Percentiles rank a stretch among this genome's conserved stretches.
phyloP scores from a whole-genome alignment of 2,888 invertebrate species.

The Dryocosmus kuriphilus region DNA sequence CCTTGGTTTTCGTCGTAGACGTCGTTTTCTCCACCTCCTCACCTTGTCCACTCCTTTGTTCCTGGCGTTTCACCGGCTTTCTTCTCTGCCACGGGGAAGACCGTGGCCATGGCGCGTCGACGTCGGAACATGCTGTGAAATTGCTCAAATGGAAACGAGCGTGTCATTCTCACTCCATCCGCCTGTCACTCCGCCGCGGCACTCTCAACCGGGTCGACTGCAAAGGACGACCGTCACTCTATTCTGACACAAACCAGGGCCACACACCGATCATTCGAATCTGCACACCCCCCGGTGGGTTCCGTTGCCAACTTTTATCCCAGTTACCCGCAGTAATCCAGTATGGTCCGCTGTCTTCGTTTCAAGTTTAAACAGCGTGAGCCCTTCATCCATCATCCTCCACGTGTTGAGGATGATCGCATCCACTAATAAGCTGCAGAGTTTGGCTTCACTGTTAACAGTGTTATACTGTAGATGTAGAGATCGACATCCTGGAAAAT shows the following conservation, averaged over 20 bases:
- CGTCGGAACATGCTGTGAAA: conserved; percentile 63
- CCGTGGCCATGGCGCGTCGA: conserved; percentile 59
- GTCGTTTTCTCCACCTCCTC: conserved; percentile 36
- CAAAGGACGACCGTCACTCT: conserved; percentile 41
- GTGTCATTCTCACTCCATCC: conserved; percentile 66
- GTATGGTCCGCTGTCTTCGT: conserved; percentile 6
- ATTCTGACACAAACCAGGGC: conserved; percentile 38
- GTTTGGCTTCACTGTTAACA: not conserved
- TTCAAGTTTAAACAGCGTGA: conserved; percentile 12
- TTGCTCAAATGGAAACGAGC: conserved; percentile 69
- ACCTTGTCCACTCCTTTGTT: conserved; percentile 66
- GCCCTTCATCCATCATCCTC: not conserved
- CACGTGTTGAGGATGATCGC: conserved; percentile 12
- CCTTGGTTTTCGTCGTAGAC: conserved; percentile 46
- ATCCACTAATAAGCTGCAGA: not conserved
- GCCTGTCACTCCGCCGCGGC: conserved; percentile 60
- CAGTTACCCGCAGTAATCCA: not conserved
- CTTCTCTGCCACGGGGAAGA: conserved; percentile 66
- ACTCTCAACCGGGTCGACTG: conserved; percentile 41
- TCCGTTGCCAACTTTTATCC: conserved; percentile 21
- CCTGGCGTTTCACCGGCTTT: conserved; percentile 68
- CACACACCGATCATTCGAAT: conserved; percentile 15
- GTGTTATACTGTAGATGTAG: not conserved
- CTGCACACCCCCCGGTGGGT: not conserved
- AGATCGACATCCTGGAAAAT: not conserved